Evolutionary conservation across 2,888 invertebrate species (phyloP).

Genomic region (Hylaea fasciaria): DNA sequence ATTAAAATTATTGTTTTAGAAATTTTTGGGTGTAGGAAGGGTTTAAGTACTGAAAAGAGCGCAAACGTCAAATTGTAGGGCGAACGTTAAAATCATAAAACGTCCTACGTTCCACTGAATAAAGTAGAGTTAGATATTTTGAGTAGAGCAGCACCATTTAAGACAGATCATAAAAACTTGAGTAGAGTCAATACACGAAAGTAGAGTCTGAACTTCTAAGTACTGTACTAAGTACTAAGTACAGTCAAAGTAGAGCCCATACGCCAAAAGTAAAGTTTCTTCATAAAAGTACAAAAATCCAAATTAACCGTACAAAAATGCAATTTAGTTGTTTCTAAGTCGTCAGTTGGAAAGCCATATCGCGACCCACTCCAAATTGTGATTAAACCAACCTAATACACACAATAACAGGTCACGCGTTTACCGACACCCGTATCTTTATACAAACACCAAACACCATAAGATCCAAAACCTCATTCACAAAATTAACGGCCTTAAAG

Average conservation of each 20-base stretch:
- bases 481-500: conserved; percentile 43
- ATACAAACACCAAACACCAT: conserved; percentile 42
- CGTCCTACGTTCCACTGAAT: too few relatives aligned
- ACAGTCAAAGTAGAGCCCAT: background rate
- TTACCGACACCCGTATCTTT: conserved; percentile 73
- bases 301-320: conserved; percentile 51
- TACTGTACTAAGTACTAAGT: background rate
- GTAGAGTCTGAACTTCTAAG: too few relatives aligned
- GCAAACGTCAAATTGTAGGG: too few relatives aligned
- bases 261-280: background rate
- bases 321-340: conserved; percentile 71
- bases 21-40: too few relatives aligned
- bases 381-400: conserved; percentile 84
- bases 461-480: conserved; percentile 19
- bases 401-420: conserved; percentile 84
- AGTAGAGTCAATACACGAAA: too few relatives aligned
- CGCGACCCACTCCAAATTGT: conserved; percentile 83
- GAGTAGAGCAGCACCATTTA: too few relatives aligned
- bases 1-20: too few relatives aligned
- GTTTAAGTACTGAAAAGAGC: too few relatives aligned
- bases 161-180: too few relatives aligned
- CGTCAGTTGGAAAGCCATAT: conserved; percentile 79
- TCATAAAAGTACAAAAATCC: background rate
- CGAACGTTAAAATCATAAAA: too few relatives aligned
- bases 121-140: too few relatives aligned